Base-by-base conservation (phyloP, 2,888 invertebrate species). In the Diplolepis rosae region DNA sequence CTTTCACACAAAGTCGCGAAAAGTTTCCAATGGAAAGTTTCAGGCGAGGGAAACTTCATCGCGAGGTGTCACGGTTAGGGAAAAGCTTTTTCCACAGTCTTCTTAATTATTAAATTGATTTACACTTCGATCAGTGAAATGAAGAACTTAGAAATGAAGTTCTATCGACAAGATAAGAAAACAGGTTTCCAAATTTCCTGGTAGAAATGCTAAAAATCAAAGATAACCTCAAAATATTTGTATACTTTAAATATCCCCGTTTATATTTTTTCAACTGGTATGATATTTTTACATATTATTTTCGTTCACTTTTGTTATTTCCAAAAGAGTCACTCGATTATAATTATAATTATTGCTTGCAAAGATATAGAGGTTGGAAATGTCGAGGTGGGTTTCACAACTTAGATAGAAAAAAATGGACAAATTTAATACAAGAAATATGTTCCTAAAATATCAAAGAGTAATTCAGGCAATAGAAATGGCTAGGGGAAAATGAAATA, bases 1-100 rank as follows among this genome's bases (percentile, higher is more conserved):
- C 78, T 80, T 79, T 79, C 79, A 75, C 80, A 75, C 71, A 61
- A 77, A 76, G 61, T 48, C 66, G 70, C 45, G 72, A 78, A 77
- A 77, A 71, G 77, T 79, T 81, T 79, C 80, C 78, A 81, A 77
- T 76, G 79, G 79, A 81, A 81, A 79, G 79, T 80, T 75, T 72
- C 75, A 73, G 68, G 70, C 52, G 51, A 69, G 39, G 48, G 42
- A 65, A 50, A 56, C 52, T 68, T 22, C 15, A 48, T 45, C 45
- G 30, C n/a, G 18, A 39, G 11, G 32, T 13, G 45, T 11, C 39
- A 39, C 52, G 30, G 45, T 22, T 28, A 42, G 42, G 30, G 27
- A 48, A 51, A 18, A 35, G 42, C 56, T 18, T 54, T 56, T 32
- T 32, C 13, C 13, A 50, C 50, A 50, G 13, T 52, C 52, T 52